Conservation (phyloP, 2,113 vertebrate genomes). For the Reinhardtius hippoglossoides region DNA sequence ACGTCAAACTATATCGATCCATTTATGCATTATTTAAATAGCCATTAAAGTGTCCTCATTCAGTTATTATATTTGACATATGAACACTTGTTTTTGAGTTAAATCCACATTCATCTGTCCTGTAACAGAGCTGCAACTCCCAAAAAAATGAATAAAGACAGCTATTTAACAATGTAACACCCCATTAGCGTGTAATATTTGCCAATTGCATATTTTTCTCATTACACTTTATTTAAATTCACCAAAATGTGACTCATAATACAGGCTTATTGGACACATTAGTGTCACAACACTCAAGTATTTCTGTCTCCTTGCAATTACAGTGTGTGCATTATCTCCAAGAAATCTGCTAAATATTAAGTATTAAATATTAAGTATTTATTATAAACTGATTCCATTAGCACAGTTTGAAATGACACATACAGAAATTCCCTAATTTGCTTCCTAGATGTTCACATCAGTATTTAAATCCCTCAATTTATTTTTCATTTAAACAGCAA, state of each 20-base stretch:
- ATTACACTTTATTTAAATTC: background rate
- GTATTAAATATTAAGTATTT: background rate
- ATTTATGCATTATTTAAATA: background rate
- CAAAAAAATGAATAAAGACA: conserved; percentile 6
- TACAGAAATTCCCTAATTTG: background rate
- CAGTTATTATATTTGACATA: conserved; percentile 9
- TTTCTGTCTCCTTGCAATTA: background rate
- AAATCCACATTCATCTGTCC: conserved; percentile 12
- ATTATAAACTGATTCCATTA: background rate
- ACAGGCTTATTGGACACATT: background rate
- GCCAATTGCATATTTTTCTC: background rate
- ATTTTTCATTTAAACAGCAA: too few relatives aligned
- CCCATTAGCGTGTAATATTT: background rate
- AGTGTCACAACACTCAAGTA: background rate
- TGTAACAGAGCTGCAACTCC: background rate
- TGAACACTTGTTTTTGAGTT: conserved; percentile 11
- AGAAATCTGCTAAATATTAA: background rate
- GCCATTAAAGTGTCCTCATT: background rate
- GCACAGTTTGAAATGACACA: background rate
- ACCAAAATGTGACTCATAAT: background rate
- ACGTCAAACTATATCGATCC: too few relatives aligned
- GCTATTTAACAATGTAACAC: conserved; percentile 16
- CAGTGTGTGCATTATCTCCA: background rate
- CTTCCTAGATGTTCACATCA: too few relatives aligned
- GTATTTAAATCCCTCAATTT: too few relatives aligned